Percentiles rank a stretch among this genome's conserved stretches.
phyloP scores from a whole-genome alignment of 23 tunicate species.

The Halocynthia roretzi region DNA sequence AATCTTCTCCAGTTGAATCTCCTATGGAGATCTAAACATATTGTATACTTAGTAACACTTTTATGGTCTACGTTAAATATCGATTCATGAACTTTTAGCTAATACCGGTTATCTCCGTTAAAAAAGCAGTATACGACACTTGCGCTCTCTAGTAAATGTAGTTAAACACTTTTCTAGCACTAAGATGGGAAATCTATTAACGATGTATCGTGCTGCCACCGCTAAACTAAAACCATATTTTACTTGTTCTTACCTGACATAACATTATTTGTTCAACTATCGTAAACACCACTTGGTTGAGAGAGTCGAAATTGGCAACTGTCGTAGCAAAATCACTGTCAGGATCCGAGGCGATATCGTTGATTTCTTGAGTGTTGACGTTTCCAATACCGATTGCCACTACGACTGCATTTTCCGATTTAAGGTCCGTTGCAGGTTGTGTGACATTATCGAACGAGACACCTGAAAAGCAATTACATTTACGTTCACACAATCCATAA shows the following conservation, averaged over 20 bases:
- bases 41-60: background rate
- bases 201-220: background rate
- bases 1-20: background rate
- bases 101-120: too few relatives aligned
- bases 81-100: too few relatives aligned
- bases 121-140: too few relatives aligned
- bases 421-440: slow-evolving; percentile 42
- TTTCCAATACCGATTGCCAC: slow-evolving; percentile 78
- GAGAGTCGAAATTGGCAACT: slow-evolving; percentile 46
- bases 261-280: slow-evolving; percentile 53
- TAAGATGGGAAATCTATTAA: background rate
- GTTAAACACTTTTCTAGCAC: background rate
- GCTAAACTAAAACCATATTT: too few relatives aligned
- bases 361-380: slow-evolving; percentile 33
- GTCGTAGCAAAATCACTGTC: slow-evolving; percentile 55
- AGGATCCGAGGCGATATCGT: slow-evolving; percentile 74
- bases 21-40: background rate
- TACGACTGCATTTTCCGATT: slow-evolving; percentile 44
- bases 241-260: slow-evolving; percentile 69
- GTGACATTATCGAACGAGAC: slow-evolving; percentile 63
- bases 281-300: slow-evolving; percentile 24
- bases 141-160: background rate
- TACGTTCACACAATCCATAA: background rate
- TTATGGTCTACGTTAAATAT: background rate
- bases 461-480: slow-evolving; percentile 25